These are phyloP conservation scores for Neotoma lepida DNA, from an alignment of 2,113 vertebrate species.

Conservation along the genomic window DNA sequence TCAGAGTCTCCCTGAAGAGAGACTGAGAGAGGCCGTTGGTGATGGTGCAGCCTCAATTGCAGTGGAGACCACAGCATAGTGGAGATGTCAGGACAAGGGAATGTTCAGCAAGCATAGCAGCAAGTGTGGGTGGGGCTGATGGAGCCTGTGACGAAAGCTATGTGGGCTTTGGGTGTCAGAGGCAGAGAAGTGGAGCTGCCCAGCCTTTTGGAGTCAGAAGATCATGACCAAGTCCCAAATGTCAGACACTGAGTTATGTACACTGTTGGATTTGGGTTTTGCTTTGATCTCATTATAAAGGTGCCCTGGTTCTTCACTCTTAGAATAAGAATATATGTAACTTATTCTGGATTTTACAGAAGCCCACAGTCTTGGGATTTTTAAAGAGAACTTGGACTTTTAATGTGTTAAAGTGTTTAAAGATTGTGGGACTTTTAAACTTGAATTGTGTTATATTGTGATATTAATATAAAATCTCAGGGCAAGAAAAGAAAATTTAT, in stretches of 20 bases:
- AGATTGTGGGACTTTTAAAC: background rate
- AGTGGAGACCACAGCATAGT: background rate
- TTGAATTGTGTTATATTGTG: background rate
- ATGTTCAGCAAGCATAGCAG: background rate
- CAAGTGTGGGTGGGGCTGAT: no score
- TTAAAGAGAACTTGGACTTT: background rate
- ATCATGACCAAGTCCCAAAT: background rate
- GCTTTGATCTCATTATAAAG: background rate
- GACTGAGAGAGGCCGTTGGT: background rate
- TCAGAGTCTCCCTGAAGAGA: background rate
- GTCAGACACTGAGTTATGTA: background rate
- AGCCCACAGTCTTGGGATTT: background rate
- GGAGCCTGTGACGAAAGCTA: background rate
- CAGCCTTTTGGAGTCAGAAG: background rate
- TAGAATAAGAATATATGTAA: background rate
- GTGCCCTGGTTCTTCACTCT: background rate
- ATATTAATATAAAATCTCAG: background rate
- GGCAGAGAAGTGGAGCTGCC: no score
- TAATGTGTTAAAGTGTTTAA: background rate
- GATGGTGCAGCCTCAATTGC: background rate
- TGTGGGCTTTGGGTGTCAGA: background rate
- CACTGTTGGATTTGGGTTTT: background rate
- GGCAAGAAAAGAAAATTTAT: background rate
- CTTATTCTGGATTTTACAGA: background rate
- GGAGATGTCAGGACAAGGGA: background rate